phyloP scores from a whole-genome alignment of 2,888 invertebrate species.

The Chrysina gloriosa region DNA sequence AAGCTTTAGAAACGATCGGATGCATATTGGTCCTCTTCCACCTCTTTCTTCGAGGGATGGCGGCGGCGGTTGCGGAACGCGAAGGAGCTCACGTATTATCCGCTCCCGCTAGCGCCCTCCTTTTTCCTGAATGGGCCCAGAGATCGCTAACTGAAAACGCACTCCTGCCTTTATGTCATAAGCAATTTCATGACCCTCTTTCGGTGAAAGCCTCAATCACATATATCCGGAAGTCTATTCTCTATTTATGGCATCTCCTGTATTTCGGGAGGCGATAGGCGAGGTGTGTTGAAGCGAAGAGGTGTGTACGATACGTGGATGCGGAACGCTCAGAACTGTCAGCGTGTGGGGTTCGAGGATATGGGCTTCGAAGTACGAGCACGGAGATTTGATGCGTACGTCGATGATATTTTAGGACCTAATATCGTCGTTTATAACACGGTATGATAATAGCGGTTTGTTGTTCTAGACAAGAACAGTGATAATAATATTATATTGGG shows the following conservation, averaged over 20 bases:
- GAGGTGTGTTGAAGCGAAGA: too few species aligned
- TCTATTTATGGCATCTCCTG: constrained; percentile 60
- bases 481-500: too few species aligned
- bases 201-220: constrained; percentile 57
- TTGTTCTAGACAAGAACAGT: too few species aligned
- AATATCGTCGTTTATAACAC: too few species aligned
- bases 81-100: constrained; percentile 58
- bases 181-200: constrained; percentile 58
- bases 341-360: too few species aligned
- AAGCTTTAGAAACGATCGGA: constrained; percentile 43
- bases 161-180: constrained; percentile 57
- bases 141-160: constrained; percentile 58
- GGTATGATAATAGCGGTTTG: too few species aligned
- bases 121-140: constrained; percentile 55
- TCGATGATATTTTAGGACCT: too few species aligned
- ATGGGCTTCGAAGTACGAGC: too few species aligned
- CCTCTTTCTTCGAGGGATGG: neutral
- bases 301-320: too few species aligned
- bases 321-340: too few species aligned
- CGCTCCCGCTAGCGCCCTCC: constrained; percentile 47
- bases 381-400: too few species aligned
- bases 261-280: too few species aligned
- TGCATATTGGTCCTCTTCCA: constrained; percentile 17
- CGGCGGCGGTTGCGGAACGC: constrained; percentile 50
- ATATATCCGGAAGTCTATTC: constrained; percentile 60